Evolutionary conservation across 2,888 invertebrate species (phyloP).

Genomic region (Leptinotarsa peninsularis): DNA sequence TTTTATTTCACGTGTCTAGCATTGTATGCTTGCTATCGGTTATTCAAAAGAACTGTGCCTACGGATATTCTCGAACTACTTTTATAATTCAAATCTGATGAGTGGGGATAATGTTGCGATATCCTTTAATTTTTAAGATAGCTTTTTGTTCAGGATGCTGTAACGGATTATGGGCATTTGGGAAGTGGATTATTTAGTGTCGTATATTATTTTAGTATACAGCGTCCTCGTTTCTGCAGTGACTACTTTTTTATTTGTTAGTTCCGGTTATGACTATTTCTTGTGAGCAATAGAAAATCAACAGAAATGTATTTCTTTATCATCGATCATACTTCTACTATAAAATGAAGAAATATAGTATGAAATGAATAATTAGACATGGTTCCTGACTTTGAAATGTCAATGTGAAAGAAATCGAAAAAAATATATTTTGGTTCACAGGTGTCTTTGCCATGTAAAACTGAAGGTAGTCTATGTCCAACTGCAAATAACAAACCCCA

Average conservation of each 20-base stretch:
- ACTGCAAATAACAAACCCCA: no score
- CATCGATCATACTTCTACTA: no score
- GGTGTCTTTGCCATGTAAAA: no score
- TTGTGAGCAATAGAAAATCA: no score
- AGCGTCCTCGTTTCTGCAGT: not conserved
- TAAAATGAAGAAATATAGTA: no score
- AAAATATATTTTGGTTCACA: no score
- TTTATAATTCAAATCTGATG: conserved; percentile 30
- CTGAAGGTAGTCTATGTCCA: no score
- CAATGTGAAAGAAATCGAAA: no score
- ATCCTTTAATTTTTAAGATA: not conserved
- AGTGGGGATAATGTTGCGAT: conserved; percentile 1
- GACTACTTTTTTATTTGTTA: not conserved
- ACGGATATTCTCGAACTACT: conserved; percentile 36
- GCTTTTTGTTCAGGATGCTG: conserved; percentile 25
- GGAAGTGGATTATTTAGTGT: conserved; percentile 2
- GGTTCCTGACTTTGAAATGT: no score
- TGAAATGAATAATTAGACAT: no score
- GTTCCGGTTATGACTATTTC: no score
- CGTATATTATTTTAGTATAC: not conserved
- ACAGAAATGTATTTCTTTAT: no score
- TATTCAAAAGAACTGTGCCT: conserved; percentile 3
- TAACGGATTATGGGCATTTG: conserved; percentile 13
- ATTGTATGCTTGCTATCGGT: not conserved
- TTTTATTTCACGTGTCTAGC: conserved; percentile 10